Conservation (phyloP, 2,888 invertebrate species). For the Mythimna pallens region DNA sequence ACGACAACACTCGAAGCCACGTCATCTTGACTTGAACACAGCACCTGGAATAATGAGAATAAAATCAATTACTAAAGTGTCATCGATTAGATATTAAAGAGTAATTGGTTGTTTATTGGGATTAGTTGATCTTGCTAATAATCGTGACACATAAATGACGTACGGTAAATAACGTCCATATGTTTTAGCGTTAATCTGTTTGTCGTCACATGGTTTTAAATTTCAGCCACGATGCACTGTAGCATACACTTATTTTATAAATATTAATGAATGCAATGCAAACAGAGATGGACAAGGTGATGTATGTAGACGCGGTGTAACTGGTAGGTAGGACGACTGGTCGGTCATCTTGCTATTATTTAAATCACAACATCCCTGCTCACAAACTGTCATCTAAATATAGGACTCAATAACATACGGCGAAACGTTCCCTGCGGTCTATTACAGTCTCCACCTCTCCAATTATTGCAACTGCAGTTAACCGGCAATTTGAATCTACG, state of each 20-base stretch:
- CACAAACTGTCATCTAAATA: slow-evolving; percentile 78
- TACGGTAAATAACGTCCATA: slow-evolving; percentile 65
- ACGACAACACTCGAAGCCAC: slow-evolving; percentile 76
- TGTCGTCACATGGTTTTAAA: slow-evolving; percentile 68
- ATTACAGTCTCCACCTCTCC: slow-evolving; percentile 77
- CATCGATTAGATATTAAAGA: neutral
- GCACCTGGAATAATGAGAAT: slow-evolving; percentile 83
- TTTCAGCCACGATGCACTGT: slow-evolving; percentile 73
- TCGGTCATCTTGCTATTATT: slow-evolving; percentile 67
- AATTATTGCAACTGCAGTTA: slow-evolving; percentile 83
- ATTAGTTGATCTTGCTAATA: slow-evolving; percentile 19
- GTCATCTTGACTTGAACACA: slow-evolving; percentile 78
- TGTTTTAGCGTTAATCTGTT: slow-evolving; percentile 71
- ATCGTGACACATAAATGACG: slow-evolving; percentile 56
- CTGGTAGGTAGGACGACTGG: slow-evolving; percentile 39
- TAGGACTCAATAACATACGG: slow-evolving; percentile 75
- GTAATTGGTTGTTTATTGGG: slow-evolving; percentile 27
- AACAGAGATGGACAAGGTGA: slow-evolving; percentile 26
- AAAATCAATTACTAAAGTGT: slow-evolving; percentile 33
- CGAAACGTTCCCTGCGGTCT: slow-evolving; percentile 75
- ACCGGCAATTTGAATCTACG: slow-evolving; percentile 79
- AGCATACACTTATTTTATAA: slow-evolving; percentile 63
- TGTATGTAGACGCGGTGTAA: slow-evolving; percentile 28
- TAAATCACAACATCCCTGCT: slow-evolving; percentile 77
- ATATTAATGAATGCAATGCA: slow-evolving; percentile 52